Percentiles rank a stretch among this genome's conserved stretches.
These are phyloP conservation scores for Morpho achilles DNA, from an alignment of 2,888 invertebrate genomes.

Conservation along the genomic window DNA sequence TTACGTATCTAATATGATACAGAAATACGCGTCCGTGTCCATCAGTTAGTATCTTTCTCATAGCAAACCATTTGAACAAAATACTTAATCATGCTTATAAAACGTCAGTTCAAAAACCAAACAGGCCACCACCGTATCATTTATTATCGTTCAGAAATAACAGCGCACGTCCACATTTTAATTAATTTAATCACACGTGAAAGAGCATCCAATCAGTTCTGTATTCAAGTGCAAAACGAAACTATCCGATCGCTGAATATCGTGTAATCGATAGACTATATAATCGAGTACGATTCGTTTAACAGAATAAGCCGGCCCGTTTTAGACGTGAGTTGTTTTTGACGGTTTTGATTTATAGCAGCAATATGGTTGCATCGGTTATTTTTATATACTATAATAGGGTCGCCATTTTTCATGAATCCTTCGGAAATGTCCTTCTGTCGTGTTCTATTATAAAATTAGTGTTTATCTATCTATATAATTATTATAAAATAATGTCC, in stretches of 20 bases:
- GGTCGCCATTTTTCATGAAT: neutral
- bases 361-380: constrained; percentile 29
- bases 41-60: neutral
- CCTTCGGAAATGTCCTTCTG: neutral
- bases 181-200: constrained; percentile 36
- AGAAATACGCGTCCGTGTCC: too few species aligned
- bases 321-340: constrained; percentile 20
- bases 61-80: constrained; percentile 14
- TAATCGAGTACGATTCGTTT: constrained; percentile 35
- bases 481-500: too few species aligned
- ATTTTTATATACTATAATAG: constrained; percentile 27
- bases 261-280: constrained; percentile 19
- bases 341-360: constrained; percentile 33
- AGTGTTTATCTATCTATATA: too few species aligned
- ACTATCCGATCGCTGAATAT: constrained; percentile 22
- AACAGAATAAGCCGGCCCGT: constrained; percentile 32
- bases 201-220: constrained; percentile 38
- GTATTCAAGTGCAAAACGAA: constrained; percentile 41
- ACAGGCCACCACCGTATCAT: constrained; percentile 32
- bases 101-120: constrained; percentile 24
- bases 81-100: constrained; percentile 18
- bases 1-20: too few species aligned
- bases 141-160: constrained; percentile 30
- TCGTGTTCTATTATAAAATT: too few species aligned
- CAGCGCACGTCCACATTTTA: constrained; percentile 32